phyloP scores from a whole-genome alignment of 2,113 vertebrate species.

The Pollachius pollachius region DNA sequence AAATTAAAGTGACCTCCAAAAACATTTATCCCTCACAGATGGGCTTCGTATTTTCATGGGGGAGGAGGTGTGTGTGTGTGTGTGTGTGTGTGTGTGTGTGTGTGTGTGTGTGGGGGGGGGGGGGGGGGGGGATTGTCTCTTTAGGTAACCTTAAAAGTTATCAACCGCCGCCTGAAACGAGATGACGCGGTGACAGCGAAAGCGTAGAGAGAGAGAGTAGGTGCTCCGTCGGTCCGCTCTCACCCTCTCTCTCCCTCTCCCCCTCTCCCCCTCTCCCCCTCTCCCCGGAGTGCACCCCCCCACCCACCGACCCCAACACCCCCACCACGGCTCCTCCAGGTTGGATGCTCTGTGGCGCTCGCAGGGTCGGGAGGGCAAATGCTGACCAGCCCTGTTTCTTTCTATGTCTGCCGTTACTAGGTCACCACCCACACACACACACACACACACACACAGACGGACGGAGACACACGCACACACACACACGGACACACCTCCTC shows the following conservation, averaged over 20 bases:
- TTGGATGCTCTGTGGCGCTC: constrained; percentile 67
- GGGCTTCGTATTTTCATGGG: no score
- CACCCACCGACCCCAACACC: background rate
- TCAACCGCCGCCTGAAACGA: constrained; percentile 40
- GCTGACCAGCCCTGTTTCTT: constrained; percentile 84
- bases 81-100: background rate
- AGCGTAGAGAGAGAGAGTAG: constrained; percentile 41
- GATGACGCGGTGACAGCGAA: constrained; percentile 36
- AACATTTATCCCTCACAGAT: background rate
- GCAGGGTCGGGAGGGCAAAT: constrained; percentile 82
- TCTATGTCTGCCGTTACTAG: constrained; percentile 76
- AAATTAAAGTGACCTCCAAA: background rate
- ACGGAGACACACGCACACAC: constrained; percentile 20
- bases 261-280: constrained; percentile 7
- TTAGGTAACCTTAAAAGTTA: constrained; percentile 57
- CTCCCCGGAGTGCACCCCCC: background rate
- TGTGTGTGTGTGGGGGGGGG: constrained; percentile 20
- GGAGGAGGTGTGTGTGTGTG: background rate
- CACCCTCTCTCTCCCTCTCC: constrained; percentile 22
- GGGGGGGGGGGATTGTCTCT: constrained; percentile 36
- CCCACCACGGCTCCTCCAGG: constrained; percentile 23
- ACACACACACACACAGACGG: constrained; percentile 15
- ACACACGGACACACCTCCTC: constrained; percentile 43
- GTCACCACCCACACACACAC: constrained; percentile 64
- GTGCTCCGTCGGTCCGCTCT: no score